Percentiles rank a stretch among this genome's conserved stretches.
Evolutionary conservation across 2,888 invertebrate species (phyloP).

Genomic region (Criorhina ranunculi): DNA sequence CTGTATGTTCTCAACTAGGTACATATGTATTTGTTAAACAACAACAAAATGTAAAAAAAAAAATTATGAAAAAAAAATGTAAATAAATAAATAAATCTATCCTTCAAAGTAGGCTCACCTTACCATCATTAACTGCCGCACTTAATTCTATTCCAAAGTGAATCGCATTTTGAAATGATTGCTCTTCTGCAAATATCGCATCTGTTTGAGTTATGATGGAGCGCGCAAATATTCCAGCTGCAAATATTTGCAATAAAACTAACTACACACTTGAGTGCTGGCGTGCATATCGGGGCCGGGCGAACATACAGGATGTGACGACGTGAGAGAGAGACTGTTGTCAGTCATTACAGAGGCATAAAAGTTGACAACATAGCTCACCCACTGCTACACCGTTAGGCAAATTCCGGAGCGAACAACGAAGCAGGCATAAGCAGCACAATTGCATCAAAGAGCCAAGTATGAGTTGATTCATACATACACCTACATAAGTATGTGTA

Average conservation of each 20-base stretch:
- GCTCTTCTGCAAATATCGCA: constrained; percentile 84
- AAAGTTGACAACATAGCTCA: constrained; percentile 63
- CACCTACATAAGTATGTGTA: neutral
- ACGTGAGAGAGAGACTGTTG: constrained; percentile 56
- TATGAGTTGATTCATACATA: constrained; percentile 29
- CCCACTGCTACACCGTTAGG: constrained; percentile 52
- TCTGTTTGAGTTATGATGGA: constrained; percentile 84
- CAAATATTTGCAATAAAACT: constrained; percentile 84
- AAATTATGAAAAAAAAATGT: too few relatives aligned
- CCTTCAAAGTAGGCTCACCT: constrained; percentile 69
- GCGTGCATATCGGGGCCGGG: constrained; percentile 79
- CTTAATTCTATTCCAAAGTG: constrained; percentile 83
- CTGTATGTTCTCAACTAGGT: too few relatives aligned
- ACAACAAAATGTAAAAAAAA: too few relatives aligned
- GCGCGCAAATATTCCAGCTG: constrained; percentile 84
- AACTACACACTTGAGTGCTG: constrained; percentile 80
- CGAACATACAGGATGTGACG: constrained; percentile 53
- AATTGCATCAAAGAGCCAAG: constrained; percentile 53
- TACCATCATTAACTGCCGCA: constrained; percentile 79
- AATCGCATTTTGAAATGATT: constrained; percentile 83
- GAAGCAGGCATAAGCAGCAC: constrained; percentile 45
- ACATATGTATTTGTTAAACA: too few relatives aligned
- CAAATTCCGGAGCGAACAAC: constrained; percentile 35
- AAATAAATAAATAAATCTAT: neutral
- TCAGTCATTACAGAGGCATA: constrained; percentile 65